Conservation (phyloP, 2,113 vertebrate species). For the Ceyx cyanopectus region DNA sequence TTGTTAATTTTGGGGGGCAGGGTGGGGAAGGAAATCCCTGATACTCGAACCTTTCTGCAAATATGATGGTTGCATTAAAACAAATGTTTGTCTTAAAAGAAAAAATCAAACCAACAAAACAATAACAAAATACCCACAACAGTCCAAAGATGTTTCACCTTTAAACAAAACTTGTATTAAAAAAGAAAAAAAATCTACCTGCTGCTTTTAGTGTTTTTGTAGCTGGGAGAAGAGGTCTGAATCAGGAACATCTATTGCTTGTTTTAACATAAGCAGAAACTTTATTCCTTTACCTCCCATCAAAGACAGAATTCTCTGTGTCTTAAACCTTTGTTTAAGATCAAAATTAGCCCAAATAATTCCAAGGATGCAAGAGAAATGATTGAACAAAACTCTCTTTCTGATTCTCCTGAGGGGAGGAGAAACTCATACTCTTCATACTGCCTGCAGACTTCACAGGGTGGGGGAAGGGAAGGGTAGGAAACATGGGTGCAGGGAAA, state of each 20-base stretch:
- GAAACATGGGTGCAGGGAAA: neutral
- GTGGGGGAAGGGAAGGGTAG: neutral
- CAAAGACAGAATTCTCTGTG: neutral
- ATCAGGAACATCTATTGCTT: neutral
- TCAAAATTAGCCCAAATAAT: neutral
- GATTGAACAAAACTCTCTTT: neutral
- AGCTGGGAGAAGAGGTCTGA: neutral
- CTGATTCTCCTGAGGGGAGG: neutral
- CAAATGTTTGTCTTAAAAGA: neutral
- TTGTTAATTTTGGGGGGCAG: conserved; percentile 17
- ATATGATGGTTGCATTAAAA: neutral
- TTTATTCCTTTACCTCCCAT: neutral
- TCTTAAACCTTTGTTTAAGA: neutral
- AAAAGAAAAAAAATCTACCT: neutral
- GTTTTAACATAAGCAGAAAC: neutral
- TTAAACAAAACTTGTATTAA: neutral
- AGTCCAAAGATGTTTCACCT: neutral
- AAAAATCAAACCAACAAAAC: too few relatives aligned
- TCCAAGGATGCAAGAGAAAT: neutral
- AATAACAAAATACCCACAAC: too few relatives aligned
- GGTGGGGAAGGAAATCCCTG: neutral
- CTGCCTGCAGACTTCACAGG: fast-evolving
- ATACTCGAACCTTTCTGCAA: conserved; percentile 22
- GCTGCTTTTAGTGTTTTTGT: neutral
- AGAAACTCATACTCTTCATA: neutral